phyloP scores from a whole-genome alignment of 2,113 vertebrate genomes.

The Myocastor coypus region DNA sequence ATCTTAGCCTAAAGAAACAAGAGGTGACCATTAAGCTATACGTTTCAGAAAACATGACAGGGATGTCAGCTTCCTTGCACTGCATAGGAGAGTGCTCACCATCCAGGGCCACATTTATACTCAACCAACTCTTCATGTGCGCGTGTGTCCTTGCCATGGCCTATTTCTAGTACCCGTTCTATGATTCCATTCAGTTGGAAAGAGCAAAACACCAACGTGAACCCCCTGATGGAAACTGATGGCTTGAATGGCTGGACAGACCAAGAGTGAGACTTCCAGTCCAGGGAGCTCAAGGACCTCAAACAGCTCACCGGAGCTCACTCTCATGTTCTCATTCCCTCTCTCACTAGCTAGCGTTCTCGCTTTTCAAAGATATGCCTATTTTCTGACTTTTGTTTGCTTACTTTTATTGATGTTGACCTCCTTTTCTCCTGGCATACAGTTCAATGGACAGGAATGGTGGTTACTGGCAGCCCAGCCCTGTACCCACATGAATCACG shows the following conservation, averaged over 20 bases:
- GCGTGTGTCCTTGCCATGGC: not conserved
- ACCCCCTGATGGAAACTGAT: not conserved
- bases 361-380: not conserved
- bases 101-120: not conserved
- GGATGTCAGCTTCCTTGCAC: not conserved
- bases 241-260: not conserved
- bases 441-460: conserved; percentile 17
- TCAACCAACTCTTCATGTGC: not conserved
- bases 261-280: conserved; percentile 33
- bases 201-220: conserved; percentile 23
- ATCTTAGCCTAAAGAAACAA: conserved; percentile 51
- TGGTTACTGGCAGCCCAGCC: not conserved
- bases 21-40: not conserved
- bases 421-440: not conserved
- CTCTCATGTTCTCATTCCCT: not conserved
- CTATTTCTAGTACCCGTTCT: not conserved
- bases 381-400: not conserved
- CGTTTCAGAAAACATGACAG: conserved; percentile 32
- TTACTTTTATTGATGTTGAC: not conserved
- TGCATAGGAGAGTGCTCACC: not conserved
- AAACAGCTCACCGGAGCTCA: not conserved
- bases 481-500: not conserved
- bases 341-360: not conserved
- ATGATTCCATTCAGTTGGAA: not conserved
- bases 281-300: not conserved